These are phyloP conservation scores for Carapus acus DNA, from an alignment of 2,797 vertebrate species.

Conservation along the genomic window DNA sequence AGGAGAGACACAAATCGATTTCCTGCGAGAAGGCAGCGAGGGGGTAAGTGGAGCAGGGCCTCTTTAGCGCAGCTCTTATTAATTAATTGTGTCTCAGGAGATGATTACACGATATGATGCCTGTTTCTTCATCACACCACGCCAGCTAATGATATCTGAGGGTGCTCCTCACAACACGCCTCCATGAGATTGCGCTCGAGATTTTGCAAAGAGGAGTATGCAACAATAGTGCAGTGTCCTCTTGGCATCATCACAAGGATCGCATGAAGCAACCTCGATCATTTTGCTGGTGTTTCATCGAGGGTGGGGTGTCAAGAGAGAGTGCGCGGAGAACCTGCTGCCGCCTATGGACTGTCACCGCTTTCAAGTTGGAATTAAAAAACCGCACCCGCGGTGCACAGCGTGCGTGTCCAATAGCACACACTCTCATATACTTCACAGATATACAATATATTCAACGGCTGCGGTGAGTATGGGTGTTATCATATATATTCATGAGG, in stretches of 20 bases:
- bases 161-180: constrained; percentile 47
- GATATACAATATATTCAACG: no score
- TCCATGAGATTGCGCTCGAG: constrained; percentile 26
- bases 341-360: constrained; percentile 21
- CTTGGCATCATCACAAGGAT: constrained; percentile 33
- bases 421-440: not conserved
- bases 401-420: constrained; percentile 1
- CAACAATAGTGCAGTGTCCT: constrained; percentile 35
- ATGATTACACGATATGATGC: constrained; percentile 69
- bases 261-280: constrained; percentile 26
- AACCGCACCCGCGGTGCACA: not conserved
- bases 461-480: no score
- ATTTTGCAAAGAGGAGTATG: constrained; percentile 32
- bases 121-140: constrained; percentile 66
- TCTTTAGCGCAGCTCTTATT: constrained; percentile 67
- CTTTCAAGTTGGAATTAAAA: constrained; percentile 14
- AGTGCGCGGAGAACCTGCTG: constrained; percentile 11
- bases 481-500: no score
- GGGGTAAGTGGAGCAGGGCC: constrained; percentile 58
- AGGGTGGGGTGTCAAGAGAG: constrained; percentile 12
- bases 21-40: constrained; percentile 57
- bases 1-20: constrained; percentile 69
- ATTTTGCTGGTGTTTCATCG: constrained; percentile 25
- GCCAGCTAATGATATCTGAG: constrained; percentile 68
- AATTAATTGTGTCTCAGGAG: constrained; percentile 71